Evolutionary conservation across 2,888 invertebrate genomes (phyloP), one percentile per base, ranked within the genome.

Genomic region (Punctoribates punctum): DNA sequence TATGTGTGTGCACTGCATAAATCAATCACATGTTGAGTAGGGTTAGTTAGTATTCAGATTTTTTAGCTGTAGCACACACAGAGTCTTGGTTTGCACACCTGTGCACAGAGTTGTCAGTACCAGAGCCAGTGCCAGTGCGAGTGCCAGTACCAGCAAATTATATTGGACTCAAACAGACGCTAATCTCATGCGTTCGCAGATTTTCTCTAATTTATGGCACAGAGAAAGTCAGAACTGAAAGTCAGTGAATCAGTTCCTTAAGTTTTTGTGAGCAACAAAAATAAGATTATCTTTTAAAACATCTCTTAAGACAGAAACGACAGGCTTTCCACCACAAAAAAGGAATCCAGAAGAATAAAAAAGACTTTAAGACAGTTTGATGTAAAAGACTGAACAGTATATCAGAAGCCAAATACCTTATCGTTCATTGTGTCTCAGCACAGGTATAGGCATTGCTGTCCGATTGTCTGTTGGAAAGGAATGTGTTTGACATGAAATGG

Each of bases 271-370:
- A 54, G 54, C 54, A 25, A 57, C 23, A 57, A 57, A 57, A 57
- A 57, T 57, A 57, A 57, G 57, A 57, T 57, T 57, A 57, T 57
- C 57, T 57, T 57, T 57, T 57, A 23, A 25, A 57, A 57, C 57
- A 57, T 57, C 57, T 57, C 57, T 57, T 57, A 57, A 57, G 57
- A 57, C 57, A 57, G 57, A 23, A 57, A 57, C n/a, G 25, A 57
- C 57, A 42, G 42, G 42, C 42, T 42, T 42, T 42, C 42, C 20
- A 57, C 57, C 1, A 25, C 9, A 57, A 57, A 42, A 42, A 42
- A 42, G 42, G 13, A 42, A 42, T 42, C 1, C 8, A 25, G 13
- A 57, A 57, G 57, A 57, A 57, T 57, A 57, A 23, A 57, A 57
- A 57, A 57, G 13, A 57, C 23, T 57, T 57, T 57, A 20, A 23